Evolutionary conservation across 2,113 vertebrate species (phyloP).

Genomic region (Phrynocephalus versicolor): DNA sequence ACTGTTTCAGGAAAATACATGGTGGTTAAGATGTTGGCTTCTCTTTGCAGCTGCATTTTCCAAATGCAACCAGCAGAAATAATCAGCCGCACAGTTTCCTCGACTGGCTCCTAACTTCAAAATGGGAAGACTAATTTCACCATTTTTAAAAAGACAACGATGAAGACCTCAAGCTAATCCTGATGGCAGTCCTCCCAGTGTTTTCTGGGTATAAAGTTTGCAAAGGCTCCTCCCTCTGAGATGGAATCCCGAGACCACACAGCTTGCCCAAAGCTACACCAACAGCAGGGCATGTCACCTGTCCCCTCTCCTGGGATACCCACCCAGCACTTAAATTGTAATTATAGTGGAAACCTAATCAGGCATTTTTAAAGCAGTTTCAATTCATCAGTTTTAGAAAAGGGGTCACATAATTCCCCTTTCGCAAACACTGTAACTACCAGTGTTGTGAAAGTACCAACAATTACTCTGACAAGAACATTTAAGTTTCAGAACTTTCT

Average conservation of each 20-base stretch:
- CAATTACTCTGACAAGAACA: not conserved
- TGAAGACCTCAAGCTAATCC: no score
- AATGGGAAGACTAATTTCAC: not conserved
- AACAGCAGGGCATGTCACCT: no score
- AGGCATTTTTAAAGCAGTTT: not conserved
- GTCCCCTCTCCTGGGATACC: no score
- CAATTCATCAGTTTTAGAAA: not conserved
- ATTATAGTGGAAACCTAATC: not conserved
- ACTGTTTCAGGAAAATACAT: constrained; percentile 1
- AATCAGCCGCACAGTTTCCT: not conserved
- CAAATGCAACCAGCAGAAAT: not conserved
- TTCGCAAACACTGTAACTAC: not conserved
- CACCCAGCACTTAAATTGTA: rapidly evolving
- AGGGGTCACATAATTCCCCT: not conserved
- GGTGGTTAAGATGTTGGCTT: not conserved
- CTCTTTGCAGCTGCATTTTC: not conserved
- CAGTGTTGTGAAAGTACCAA: not conserved
- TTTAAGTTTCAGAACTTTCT: not conserved
- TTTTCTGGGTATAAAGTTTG: no score
- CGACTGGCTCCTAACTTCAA: not conserved
- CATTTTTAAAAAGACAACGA: no score
- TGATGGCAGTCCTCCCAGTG: no score
- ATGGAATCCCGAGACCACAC: no score
- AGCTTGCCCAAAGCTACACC: no score
- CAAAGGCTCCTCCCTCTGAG: no score